Base-by-base conservation (phyloP, 2,797 vertebrate species). In the Sciurus vulgaris region DNA sequence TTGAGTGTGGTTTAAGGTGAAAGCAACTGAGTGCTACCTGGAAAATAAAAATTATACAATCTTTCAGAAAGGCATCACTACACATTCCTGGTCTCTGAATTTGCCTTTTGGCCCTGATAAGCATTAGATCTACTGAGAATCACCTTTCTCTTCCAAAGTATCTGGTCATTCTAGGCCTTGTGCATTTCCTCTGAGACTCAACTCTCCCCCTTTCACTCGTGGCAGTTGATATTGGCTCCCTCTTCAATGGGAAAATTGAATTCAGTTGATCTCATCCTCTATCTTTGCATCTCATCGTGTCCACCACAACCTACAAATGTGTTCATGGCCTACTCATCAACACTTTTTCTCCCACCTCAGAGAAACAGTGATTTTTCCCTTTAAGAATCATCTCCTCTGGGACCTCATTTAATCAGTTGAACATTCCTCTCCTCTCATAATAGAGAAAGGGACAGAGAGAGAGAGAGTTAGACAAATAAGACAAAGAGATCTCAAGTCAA, bases 401-500 rank as follows among this genome's bases (percentile, higher is more conserved):
- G 30, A 59, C 72, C 18, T 94, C 92, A 82, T 65, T 85, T 78
- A 95, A 94, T 67, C 38, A 38, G 17, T 20, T 35, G 9, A 87
- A 56, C 14, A 41, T 74, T 93, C 81, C 59, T 61, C 59, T 8
- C 56, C 51, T 67, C 18, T 65, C 30, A 65, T 33, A 13, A 33
- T 33, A 15, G 13, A 33, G 14, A 13, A 18, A 51, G 49, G 14
- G 13, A 51, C n/a, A n/a, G 51, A 56, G 17, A 56, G 54, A 56
- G 6, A 56, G 54, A 56, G 18, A 22, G 51, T 14, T 51, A 22
- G 18, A 20, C 18, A 56, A 18, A 22, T 18, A 56, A 59, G 22
- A 59, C 26, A 26, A 59, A 26, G 59, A 61, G 59, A 61, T 18
- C 47, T 61, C 12, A 82, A 44, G 41, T 69, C 61, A 78, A 91